Conservation (phyloP, 2,797 vertebrate genomes). For the Acanthornis magna region DNA sequence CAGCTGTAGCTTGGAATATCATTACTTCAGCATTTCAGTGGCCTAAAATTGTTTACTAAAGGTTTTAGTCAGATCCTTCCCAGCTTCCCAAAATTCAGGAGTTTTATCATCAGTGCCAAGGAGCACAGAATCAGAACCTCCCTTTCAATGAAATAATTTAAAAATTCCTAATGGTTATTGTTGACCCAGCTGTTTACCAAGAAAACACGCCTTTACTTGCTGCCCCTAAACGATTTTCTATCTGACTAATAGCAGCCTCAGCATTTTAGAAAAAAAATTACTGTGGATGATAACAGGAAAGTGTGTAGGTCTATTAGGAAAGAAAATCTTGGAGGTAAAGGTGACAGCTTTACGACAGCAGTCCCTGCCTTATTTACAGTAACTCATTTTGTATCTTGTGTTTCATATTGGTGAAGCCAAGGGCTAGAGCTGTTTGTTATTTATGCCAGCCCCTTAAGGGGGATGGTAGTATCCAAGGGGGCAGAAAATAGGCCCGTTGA, state of each 20-base stretch:
- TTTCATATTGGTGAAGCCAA: constrained; percentile 60
- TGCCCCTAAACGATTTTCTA: constrained; percentile 39
- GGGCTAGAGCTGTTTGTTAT: constrained; percentile 66
- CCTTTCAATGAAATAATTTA: background rate
- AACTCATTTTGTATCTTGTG: constrained; percentile 76
- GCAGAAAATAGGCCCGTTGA: constrained; percentile 72
- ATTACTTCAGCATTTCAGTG: fast-evolving
- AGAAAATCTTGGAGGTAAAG: constrained; percentile 68
- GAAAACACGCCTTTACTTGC: background rate
- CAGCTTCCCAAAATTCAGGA: background rate
- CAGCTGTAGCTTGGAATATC: background rate
- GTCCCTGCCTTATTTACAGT: constrained; percentile 78
- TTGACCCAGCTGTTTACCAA: background rate
- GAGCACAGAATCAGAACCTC: background rate
- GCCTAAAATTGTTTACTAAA: background rate
- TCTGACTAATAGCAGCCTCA: constrained; percentile 59
- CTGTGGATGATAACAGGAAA: constrained; percentile 58
- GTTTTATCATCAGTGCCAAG: background rate
- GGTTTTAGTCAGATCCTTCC: background rate
- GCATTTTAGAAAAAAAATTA: constrained; percentile 25
- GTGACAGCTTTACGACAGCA: constrained; percentile 74
- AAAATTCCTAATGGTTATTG: background rate
- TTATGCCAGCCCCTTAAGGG: constrained; percentile 64
- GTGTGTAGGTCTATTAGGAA: constrained; percentile 65
- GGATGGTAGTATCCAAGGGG: constrained; percentile 42